A percentile compares a stretch with the other conserved stretches of the same genome.
phyloP scores from a whole-genome alignment of 2,888 invertebrate genomes.

The Monochamus alternatus region DNA sequence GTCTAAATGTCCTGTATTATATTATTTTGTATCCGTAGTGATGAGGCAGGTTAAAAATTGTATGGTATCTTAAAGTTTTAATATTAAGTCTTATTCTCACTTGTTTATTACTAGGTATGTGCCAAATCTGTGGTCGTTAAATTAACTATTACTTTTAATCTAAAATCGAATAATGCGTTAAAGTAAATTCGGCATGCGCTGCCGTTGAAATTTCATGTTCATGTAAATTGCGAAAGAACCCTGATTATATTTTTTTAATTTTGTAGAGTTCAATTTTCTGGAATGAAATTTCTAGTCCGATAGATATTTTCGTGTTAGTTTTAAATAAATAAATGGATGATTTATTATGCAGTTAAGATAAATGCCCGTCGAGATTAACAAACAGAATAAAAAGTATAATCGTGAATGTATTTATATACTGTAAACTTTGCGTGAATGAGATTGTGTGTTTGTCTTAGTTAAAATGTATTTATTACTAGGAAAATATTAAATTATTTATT shows the following conservation, averaged over 20 bases:
- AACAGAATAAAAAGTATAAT: constrained; percentile 59
- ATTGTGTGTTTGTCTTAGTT: constrained; percentile 57
- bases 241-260: constrained; percentile 24
- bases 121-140: constrained; percentile 1
- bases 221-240: neutral
- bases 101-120: constrained; percentile 16
- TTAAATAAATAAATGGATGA: constrained; percentile 25
- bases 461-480: constrained; percentile 68
- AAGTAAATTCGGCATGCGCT: constrained; percentile 21
- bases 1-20: constrained; percentile 4
- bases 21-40: neutral
- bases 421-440: constrained; percentile 58
- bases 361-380: constrained; percentile 55
- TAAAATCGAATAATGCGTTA: constrained; percentile 21
- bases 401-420: constrained; percentile 62
- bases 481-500: constrained; percentile 69
- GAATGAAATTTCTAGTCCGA: constrained; percentile 32
- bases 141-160: constrained; percentile 7
- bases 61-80: neutral
- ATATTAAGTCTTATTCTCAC: constrained; percentile 17
- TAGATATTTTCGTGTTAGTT: constrained; percentile 26
- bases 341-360: constrained; percentile 29
- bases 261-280: constrained; percentile 26
- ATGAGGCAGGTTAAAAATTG: constrained; percentile 24
- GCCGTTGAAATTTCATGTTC: constrained; percentile 3